Percentiles rank a stretch among this genome's conserved stretches.
These are phyloP conservation scores for Emydoidea blandingii DNA, from an alignment of 2,797 vertebrate genomes.

Conservation along the genomic window DNA sequence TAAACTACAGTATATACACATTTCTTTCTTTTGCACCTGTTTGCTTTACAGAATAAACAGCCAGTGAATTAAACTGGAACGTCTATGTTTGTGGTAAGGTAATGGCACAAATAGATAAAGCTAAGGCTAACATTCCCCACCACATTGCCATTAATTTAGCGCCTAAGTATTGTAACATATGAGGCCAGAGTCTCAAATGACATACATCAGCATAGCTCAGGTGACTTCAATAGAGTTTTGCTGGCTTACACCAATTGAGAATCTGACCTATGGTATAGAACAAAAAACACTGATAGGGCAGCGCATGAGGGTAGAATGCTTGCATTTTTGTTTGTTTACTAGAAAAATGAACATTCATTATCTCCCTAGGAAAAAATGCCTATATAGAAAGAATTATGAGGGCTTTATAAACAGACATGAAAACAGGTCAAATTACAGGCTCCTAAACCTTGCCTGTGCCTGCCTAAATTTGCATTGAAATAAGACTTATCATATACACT, in stretches of 20 bases:
- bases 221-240: not conserved
- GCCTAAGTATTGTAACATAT: not conserved
- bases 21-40: no score
- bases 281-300: not conserved
- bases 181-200: not conserved
- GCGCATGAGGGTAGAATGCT: not conserved
- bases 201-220: not conserved
- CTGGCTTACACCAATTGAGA: not conserved
- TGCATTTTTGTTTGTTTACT: not conserved
- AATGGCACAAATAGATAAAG: not conserved
- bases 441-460: not conserved
- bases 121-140: not conserved
- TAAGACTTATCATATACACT: not conserved
- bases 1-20: no score
- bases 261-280: not conserved
- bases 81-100: no score
- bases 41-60: no score
- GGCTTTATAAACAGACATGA: not conserved
- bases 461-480: not conserved
- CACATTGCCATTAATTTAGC: not conserved
- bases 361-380: not conserved
- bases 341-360: fast-evolving
- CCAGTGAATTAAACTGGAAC: no score
- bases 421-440: not conserved
- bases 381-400: not conserved